phyloP scores from a whole-genome alignment of 2,888 invertebrate species.

The Cerastis leucographa region DNA sequence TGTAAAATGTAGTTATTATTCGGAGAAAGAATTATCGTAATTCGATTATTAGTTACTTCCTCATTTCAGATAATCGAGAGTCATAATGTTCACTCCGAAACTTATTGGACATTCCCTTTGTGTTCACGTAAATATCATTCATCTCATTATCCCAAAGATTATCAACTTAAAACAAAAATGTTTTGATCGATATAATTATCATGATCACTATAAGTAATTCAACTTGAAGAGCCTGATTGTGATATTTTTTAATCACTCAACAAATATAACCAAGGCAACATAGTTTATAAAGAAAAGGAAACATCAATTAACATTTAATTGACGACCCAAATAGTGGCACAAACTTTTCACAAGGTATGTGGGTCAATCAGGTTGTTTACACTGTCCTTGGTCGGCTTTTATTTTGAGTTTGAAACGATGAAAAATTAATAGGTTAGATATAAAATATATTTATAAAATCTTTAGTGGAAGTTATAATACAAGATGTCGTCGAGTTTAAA shows the following conservation, averaged over 20 bases:
- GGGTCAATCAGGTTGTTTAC: constrained; percentile 43
- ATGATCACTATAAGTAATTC: not conserved
- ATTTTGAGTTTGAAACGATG: constrained; percentile 21
- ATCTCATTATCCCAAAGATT: too few relatives aligned
- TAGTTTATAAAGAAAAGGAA: constrained; percentile 17
- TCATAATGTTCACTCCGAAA: not conserved
- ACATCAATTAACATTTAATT: constrained; percentile 17
- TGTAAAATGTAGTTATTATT: not conserved
- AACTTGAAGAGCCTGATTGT: not conserved
- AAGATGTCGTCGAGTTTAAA: not conserved
- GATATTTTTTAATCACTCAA: not conserved
- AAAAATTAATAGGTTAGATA: constrained; percentile 18
- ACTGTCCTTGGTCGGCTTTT: constrained; percentile 38
- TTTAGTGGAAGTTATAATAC: not conserved
- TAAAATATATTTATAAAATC: not conserved
- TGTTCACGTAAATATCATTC: not conserved
- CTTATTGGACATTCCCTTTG: not conserved
- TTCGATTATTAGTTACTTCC: not conserved
- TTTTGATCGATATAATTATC: not conserved
- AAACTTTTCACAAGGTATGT: constrained; percentile 44
- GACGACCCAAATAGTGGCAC: constrained; percentile 28
- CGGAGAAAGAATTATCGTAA: not conserved
- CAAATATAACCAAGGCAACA: not conserved
- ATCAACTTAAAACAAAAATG: not conserved
- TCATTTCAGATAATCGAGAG: not conserved